phyloP scores from a whole-genome alignment of 2,888 invertebrate species.

The Periphyllus acericola region DNA sequence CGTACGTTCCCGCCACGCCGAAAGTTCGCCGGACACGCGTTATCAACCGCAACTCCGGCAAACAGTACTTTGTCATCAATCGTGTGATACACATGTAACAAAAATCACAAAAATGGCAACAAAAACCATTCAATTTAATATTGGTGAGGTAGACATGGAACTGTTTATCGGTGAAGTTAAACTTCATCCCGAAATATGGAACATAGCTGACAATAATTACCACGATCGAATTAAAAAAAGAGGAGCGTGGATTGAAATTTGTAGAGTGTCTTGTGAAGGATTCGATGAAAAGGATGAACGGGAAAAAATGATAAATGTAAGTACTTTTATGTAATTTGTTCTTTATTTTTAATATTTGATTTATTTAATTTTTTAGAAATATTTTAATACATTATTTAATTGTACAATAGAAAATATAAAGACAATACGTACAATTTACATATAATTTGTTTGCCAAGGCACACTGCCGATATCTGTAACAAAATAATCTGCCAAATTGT shows the following conservation, averaged over 20 bases:
- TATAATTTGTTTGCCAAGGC: constrained; percentile 34
- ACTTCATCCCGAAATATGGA: neutral
- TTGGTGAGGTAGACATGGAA: neutral
- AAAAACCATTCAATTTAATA: neutral
- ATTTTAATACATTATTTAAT: constrained; percentile 9
- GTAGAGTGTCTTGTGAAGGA: neutral
- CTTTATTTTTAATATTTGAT: constrained; percentile 8
- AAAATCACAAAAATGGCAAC: neutral
- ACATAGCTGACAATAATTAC: neutral
- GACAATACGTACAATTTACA: neutral
- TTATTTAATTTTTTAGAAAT: neutral
- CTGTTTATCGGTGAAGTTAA: constrained; percentile 2
- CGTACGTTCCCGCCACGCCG: neutral
- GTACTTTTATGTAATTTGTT: constrained; percentile 1
- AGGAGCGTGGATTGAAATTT: constrained; percentile 12
- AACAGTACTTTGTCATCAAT: neutral
- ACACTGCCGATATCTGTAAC: neutral
- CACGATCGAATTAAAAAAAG: constrained; percentile 5
- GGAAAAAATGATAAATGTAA: constrained; percentile 5
- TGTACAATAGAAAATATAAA: constrained; percentile 11
- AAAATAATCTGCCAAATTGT: constrained; percentile 11
- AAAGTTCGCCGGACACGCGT: neutral
- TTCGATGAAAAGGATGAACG: constrained; percentile 24
- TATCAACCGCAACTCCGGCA: neutral
- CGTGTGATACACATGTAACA: neutral